Percentiles rank a stretch among this genome's conserved stretches.
These are phyloP conservation scores for Atlantisia rogersi DNA, from an alignment of 2,113 vertebrate genomes.

Conservation along the genomic window DNA sequence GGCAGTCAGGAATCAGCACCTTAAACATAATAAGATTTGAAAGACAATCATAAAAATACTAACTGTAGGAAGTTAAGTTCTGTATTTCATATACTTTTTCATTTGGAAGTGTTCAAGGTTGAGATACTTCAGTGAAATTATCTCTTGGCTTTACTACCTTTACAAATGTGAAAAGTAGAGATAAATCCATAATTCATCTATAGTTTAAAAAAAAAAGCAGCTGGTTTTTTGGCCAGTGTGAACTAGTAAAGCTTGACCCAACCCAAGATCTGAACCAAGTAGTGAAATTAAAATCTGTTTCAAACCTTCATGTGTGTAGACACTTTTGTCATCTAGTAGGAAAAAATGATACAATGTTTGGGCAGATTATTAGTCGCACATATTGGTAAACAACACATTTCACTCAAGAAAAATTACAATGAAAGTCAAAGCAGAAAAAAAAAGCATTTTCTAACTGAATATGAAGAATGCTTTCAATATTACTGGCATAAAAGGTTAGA, in stretches of 20 bases:
- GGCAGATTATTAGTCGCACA: neutral
- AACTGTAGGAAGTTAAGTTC: neutral
- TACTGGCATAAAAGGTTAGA: constrained; percentile 4
- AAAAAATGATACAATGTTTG: neutral
- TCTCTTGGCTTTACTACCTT: neutral
- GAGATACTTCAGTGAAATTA: neutral
- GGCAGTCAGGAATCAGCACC: neutral
- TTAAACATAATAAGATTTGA: neutral
- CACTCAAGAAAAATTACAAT: neutral
- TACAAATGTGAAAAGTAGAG: neutral
- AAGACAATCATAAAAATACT: neutral
- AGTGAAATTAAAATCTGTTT: neutral
- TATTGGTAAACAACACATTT: neutral
- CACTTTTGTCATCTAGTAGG: neutral
- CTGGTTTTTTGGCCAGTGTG: neutral
- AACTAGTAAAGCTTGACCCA: neutral
- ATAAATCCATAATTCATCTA: neutral
- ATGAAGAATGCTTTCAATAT: constrained; percentile 33
- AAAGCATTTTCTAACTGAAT: neutral
- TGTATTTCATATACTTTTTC: neutral
- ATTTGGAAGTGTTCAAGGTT: neutral
- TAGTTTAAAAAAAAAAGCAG: neutral
- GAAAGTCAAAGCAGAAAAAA: neutral
- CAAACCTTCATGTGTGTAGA: neutral
- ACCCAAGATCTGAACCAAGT: neutral